Base-by-base conservation (phyloP, 2,888 invertebrate genomes). In the Agriopis leucophaearia region DNA sequence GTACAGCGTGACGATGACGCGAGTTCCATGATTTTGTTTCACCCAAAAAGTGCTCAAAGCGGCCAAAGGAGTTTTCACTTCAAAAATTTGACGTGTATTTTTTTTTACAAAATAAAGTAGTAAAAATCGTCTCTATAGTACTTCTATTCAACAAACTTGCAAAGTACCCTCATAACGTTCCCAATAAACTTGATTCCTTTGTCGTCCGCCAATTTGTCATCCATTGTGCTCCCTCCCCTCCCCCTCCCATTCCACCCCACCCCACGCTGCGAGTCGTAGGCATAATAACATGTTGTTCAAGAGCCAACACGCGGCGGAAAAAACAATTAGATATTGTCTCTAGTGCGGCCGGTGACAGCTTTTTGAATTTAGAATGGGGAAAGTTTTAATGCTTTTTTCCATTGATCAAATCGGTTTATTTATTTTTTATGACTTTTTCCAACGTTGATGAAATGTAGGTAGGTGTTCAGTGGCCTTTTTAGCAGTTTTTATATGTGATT, bases 151-250 rank as follows among this genome's bases (percentile, higher is more conserved):
- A 44, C 76, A 87, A 88, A 78, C 87, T 84, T 85, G 87, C 85
- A 71, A 80, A 89, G 85, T 89, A 89, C 90, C 90, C 90, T 91
- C 89, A 90, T 91, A 91, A 89, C 90, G 86, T 82, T 85, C 85
- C 91, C 91, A 91, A 92, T 92, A 92, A 92, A 92, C 91, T 89
- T 84, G 88, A 85, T 87, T 86, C 90, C 92, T 91, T 91, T 91
- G 92, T 92, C 82, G 81, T 82, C 82, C 84, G 78, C 83, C 91
- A 91, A 92, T 92, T 92, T 92, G 92, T 92, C 92, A 92, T 91
- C 90, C 84, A 89, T 90, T 91, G 90, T 90, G 74, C 68, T 15
- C 57, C 59, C 60, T 45, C 16, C 70, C 52, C 36, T 7, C 1
- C 15, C 36, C 13, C 42, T 16, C 13, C 38, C 51, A 13, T 18